Evolutionary conservation across 2,888 invertebrate species (phyloP).

Genomic region (Orthonychiurus folsomi): DNA sequence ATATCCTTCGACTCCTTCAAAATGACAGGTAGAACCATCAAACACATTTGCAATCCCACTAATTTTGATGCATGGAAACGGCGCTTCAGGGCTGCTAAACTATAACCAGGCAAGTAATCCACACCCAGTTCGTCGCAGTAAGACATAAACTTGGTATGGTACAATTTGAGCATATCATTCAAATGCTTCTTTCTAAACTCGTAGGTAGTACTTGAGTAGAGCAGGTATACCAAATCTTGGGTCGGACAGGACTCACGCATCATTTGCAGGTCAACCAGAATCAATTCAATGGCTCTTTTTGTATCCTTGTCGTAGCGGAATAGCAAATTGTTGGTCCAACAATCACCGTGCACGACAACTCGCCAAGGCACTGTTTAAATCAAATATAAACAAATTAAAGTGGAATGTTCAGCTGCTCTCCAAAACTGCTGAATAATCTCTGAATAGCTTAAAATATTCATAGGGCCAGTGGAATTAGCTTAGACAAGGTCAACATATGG

Average conservation of each 20-base stretch:
- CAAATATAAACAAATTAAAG: no score
- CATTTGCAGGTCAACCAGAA: slow-evolving; percentile 21
- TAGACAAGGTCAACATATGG: not conserved
- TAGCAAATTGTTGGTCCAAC: slow-evolving; percentile 22
- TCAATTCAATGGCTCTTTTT: slow-evolving; percentile 8
- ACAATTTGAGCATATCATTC: slow-evolving; percentile 38
- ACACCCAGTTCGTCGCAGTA: slow-evolving; percentile 7
- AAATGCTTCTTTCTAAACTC: slow-evolving; percentile 28
- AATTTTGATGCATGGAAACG: slow-evolving; percentile 14
- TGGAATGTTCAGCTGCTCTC: no score
- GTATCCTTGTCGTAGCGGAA: slow-evolving; percentile 14
- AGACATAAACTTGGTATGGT: no score
- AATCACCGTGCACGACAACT: slow-evolving; percentile 7
- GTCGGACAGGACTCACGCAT: slow-evolving; percentile 18
- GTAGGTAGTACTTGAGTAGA: slow-evolving; percentile 14
- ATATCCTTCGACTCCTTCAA: slow-evolving; percentile 10
- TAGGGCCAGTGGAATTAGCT: not conserved
- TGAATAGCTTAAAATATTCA: not conserved
- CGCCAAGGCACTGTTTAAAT: slow-evolving; percentile 16
- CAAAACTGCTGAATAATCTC: not conserved
- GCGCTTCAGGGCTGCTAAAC: slow-evolving; percentile 7
- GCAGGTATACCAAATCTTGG: slow-evolving; percentile 18
- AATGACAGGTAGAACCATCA: slow-evolving; percentile 7
- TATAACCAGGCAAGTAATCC: slow-evolving; percentile 4
- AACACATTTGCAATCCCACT: slow-evolving; percentile 7